A percentile compares a stretch with the other conserved stretches of the same genome.
Conservation (phyloP, 2,888 invertebrate genomes). For the Drosophila atripex region DNA sequence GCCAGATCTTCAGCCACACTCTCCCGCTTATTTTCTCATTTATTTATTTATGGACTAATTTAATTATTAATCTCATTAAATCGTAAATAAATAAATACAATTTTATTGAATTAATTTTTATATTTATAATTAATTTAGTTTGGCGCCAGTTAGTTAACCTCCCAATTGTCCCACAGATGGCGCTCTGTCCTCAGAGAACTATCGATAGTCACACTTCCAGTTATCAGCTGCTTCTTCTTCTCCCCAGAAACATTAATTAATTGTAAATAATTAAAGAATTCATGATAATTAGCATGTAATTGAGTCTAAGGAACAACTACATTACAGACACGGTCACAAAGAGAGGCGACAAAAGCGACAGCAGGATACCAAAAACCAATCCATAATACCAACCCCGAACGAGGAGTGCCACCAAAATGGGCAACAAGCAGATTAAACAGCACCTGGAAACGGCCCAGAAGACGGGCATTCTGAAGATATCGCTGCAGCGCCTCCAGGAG, state of each 20-base stretch:
- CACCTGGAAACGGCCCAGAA: constrained; percentile 98
- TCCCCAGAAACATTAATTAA: not conserved
- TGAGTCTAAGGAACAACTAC: not conserved
- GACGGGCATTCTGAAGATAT: constrained; percentile 96
- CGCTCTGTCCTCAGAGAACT: not conserved
- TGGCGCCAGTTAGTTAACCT: too few species aligned
- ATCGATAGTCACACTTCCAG: not conserved
- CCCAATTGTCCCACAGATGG: too few species aligned
- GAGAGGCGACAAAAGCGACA: not conserved
- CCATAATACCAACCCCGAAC: too few species aligned
- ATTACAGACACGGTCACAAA: not conserved
- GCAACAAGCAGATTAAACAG: constrained; percentile 94
- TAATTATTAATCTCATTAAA: too few species aligned
- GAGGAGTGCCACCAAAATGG: constrained; percentile 86
- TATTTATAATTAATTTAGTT: too few species aligned
- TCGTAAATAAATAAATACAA: too few species aligned
- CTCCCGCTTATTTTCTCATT: too few species aligned
- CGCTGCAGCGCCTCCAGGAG: constrained; percentile 90
- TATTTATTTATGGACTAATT: too few species aligned
- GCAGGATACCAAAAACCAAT: too few species aligned
- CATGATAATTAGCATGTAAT: not conserved
- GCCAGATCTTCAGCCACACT: too few species aligned
- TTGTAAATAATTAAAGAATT: constrained; percentile 2
- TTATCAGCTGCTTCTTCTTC: constrained; percentile 1
- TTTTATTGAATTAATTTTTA: too few species aligned